Conservation (phyloP, 2,113 vertebrate genomes). For the Pelecanoides urinatrix region DNA sequence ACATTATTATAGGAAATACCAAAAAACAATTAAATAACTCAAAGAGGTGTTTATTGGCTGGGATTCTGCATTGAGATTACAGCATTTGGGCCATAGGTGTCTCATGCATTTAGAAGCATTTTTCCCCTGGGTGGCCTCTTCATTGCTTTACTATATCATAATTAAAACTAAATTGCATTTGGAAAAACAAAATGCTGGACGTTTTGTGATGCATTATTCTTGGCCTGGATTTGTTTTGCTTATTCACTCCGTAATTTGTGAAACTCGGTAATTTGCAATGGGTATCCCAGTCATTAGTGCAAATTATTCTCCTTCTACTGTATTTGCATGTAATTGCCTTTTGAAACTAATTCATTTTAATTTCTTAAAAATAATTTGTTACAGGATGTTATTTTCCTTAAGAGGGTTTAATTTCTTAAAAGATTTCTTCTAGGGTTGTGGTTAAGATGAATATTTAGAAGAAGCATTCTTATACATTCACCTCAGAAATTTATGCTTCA, state of each 20-base stretch:
- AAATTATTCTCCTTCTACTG: conserved; percentile 57
- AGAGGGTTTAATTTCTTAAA: conserved; percentile 51
- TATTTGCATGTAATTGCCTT: conserved; percentile 65
- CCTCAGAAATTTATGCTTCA: not conserved
- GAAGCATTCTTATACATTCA: not conserved
- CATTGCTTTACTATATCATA: conserved; percentile 29
- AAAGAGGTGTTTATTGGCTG: not conserved
- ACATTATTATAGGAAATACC: not conserved
- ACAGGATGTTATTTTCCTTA: conserved; percentile 30
- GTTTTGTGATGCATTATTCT: conserved; percentile 35
- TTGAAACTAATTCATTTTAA: conserved; percentile 59
- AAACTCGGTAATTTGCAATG: conserved; percentile 58
- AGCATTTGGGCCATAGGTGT: not conserved
- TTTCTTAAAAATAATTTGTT: conserved; percentile 53
- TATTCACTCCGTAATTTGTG: conserved; percentile 52
- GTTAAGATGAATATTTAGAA: conserved; percentile 45
- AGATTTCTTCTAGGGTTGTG: conserved; percentile 33
- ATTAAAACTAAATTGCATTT: conserved; percentile 44
- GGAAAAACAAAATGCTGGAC: conserved; percentile 8
- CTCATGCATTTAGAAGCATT: conserved; percentile 6
- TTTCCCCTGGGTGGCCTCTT: not conserved
- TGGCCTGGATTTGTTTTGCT: conserved; percentile 44
- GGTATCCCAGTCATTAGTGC: conserved; percentile 61
- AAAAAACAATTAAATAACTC: conserved; percentile 6
- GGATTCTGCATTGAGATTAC: not conserved